Conservation (phyloP, 2,113 vertebrate genomes). For the Pituophis catenifer region DNA sequence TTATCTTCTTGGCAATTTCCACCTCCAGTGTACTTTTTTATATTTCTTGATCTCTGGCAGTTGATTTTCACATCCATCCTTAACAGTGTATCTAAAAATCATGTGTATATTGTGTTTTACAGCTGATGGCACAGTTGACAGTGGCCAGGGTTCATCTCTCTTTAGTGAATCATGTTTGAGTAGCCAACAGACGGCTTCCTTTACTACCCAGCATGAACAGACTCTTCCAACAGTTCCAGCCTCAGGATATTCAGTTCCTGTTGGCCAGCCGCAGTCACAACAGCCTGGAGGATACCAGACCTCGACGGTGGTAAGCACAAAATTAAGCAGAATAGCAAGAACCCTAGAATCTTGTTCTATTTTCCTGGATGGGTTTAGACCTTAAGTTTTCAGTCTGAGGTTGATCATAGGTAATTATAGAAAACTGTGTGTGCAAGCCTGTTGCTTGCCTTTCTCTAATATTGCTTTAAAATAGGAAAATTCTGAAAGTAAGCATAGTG, state of each 20-base stretch:
- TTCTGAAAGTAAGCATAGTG: not conserved
- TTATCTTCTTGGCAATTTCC: no score
- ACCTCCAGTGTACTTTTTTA: no score
- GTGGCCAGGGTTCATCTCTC: slow-evolving; percentile 89
- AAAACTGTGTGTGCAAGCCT: not conserved
- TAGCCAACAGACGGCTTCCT: slow-evolving; percentile 84
- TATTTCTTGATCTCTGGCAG: no score
- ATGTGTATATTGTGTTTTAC: slow-evolving; percentile 16
- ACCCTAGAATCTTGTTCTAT: not conserved
- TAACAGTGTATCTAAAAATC: not conserved
- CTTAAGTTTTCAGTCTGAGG: not conserved
- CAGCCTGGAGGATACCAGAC: slow-evolving; percentile 77
- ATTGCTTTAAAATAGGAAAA: not conserved
- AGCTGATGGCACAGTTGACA: slow-evolving; percentile 89
- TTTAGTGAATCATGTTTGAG: slow-evolving; percentile 83
- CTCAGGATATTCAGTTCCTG: slow-evolving; percentile 69
- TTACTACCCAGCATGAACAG: slow-evolving; percentile 80
- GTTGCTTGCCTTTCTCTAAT: not conserved
- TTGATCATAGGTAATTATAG: not conserved
- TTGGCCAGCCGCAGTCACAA: slow-evolving; percentile 67
- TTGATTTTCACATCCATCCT: no score
- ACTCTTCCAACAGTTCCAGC: slow-evolving; percentile 65
- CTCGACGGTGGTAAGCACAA: slow-evolving; percentile 83
- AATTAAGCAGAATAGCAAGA: not conserved
- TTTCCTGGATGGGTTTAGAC: not conserved